phyloP scores from a whole-genome alignment of 2,113 vertebrate species.

The Syrrhaptes paradoxus region DNA sequence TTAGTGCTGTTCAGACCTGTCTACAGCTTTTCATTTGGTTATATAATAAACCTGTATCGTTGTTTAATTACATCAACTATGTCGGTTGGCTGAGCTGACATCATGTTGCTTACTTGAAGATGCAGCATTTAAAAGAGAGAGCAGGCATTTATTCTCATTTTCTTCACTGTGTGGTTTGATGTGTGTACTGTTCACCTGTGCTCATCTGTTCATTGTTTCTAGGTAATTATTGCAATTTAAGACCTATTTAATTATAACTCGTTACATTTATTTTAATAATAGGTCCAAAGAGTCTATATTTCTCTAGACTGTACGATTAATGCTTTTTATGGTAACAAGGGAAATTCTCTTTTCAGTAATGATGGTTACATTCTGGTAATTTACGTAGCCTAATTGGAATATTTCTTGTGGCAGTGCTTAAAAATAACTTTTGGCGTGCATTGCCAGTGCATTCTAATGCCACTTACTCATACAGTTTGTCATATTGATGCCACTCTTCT shows the following conservation, averaged over 20 bases:
- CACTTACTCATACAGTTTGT: not conserved
- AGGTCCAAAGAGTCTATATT: constrained; percentile 19
- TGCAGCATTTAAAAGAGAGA: not conserved
- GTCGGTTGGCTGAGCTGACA: constrained; percentile 17
- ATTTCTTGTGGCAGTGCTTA: not conserved
- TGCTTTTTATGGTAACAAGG: constrained; percentile 21
- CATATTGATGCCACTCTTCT: not conserved
- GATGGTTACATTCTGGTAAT: constrained; percentile 21
- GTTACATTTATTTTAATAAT: constrained; percentile 38
- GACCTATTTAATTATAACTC: constrained; percentile 39
- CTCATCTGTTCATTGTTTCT: constrained; percentile 28
- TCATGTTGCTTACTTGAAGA: not conserved
- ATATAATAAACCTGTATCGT: constrained; percentile 44
- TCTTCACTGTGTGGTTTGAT: not conserved
- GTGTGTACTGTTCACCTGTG: not conserved
- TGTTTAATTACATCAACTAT: constrained; percentile 43
- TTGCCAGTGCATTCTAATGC: not conserved
- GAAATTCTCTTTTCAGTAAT: constrained; percentile 26
- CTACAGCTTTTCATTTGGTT: constrained; percentile 35
- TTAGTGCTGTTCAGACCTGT: constrained; percentile 23
- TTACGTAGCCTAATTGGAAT: not conserved
- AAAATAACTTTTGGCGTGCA: constrained; percentile 10
- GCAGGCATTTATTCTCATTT: constrained; percentile 24
- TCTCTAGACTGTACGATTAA: not conserved
- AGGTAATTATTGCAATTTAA: constrained; percentile 51